phyloP scores from a whole-genome alignment of 2,797 vertebrate genomes.

The Pachyuromys duprasi region DNA sequence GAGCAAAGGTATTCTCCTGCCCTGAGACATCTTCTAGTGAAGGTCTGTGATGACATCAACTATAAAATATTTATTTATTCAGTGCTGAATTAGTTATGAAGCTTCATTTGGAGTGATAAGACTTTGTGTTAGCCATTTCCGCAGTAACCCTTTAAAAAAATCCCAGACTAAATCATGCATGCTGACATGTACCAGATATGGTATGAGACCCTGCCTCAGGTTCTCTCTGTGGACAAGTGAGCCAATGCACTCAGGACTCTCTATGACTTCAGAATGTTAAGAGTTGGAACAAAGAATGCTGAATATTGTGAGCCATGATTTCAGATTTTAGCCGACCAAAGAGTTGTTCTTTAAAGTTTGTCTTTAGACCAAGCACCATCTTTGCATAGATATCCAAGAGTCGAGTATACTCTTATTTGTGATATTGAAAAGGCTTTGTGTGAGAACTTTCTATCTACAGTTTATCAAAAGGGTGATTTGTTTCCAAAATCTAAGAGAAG shows the following conservation, averaged over 20 bases:
- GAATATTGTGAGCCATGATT: neutral
- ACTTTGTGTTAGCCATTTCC: neutral
- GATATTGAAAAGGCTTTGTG: slow-evolving; percentile 9
- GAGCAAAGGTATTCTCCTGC: neutral
- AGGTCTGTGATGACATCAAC: neutral
- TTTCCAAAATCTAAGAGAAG: slow-evolving; percentile 1
- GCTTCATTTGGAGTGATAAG: neutral
- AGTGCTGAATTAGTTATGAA: neutral
- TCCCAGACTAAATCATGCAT: neutral
- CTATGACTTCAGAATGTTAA: neutral
- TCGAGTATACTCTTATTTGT: neutral
- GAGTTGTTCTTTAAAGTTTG: neutral
- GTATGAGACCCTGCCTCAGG: too few relatives aligned
- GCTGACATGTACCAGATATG: too few relatives aligned
- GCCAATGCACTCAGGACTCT: neutral
- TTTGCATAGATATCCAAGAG: neutral
- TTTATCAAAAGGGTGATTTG: neutral
- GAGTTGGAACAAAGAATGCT: neutral
- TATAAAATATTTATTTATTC: neutral
- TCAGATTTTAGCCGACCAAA: neutral
- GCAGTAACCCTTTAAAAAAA: neutral
- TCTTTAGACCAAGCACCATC: neutral
- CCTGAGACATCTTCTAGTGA: neutral
- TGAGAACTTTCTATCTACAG: neutral
- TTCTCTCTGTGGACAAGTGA: neutral